Conservation (phyloP, 2,888 invertebrate species). For the Drosophila basisetae region DNA sequence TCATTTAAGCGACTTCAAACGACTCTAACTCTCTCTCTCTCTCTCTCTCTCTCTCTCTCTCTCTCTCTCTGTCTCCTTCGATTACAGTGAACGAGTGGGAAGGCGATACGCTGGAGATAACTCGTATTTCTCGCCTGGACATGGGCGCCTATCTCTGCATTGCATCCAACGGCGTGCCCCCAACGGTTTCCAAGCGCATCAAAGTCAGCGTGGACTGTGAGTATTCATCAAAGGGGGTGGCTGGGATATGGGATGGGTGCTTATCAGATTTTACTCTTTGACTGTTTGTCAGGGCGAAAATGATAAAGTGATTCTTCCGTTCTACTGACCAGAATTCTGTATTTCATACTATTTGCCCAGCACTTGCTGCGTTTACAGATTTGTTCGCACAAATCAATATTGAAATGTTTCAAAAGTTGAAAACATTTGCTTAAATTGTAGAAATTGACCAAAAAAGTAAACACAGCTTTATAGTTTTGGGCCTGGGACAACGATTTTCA, state of each 20-base stretch:
- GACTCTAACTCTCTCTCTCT: background rate
- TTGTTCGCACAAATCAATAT: slow-evolving; percentile 22
- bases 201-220: slow-evolving; percentile 98
- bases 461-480: slow-evolving; percentile 27
- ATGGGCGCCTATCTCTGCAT: slow-evolving; percentile 97
- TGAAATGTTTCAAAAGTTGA: slow-evolving; percentile 17
- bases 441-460: slow-evolving; percentile 35
- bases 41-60: background rate
- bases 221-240: slow-evolving; percentile 85
- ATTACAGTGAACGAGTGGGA: slow-evolving; percentile 92
- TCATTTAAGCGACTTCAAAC: slow-evolving; percentile 64
- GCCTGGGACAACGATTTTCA: slow-evolving; percentile 43
- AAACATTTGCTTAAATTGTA: slow-evolving; percentile 24
- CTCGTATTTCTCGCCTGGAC: slow-evolving; percentile 93
- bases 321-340: slow-evolving; percentile 18
- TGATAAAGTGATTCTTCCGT: slow-evolving; percentile 53
- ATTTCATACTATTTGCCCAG: slow-evolving; percentile 26
- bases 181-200: slow-evolving; percentile 95
- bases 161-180: slow-evolving; percentile 94
- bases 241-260: background rate
- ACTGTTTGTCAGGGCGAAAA: slow-evolving; percentile 35
- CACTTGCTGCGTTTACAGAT: slow-evolving; percentile 34
- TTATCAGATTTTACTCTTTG: slow-evolving; percentile 21
- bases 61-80: slow-evolving; percentile 3
- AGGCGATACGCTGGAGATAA: slow-evolving; percentile 93